A percentile compares a stretch with the other conserved stretches of the same genome.
These are phyloP conservation scores for Heteromyza rotundicornis DNA, from an alignment of 2,888 invertebrate species.

Conservation along the genomic window DNA sequence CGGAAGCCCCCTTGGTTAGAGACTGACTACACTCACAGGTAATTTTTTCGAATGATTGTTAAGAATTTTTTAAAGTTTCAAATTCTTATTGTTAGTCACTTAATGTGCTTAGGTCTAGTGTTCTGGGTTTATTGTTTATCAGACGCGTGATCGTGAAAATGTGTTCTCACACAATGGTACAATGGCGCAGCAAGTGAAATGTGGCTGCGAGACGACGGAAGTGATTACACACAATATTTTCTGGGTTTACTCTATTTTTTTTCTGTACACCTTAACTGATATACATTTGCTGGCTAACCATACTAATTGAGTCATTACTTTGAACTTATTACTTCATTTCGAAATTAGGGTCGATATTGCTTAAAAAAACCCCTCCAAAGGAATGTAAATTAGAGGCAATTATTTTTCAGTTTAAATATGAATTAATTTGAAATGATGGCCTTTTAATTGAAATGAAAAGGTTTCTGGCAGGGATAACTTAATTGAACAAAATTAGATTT, in stretches of 20 bases:
- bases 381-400: background rate
- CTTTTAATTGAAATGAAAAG: too few relatives aligned
- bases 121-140: background rate
- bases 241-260: background rate
- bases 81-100: background rate
- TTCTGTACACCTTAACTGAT: too few relatives aligned
- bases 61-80: background rate
- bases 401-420: background rate
- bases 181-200: too few relatives aligned
- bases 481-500: too few relatives aligned
- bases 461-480: too few relatives aligned
- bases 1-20: slow-evolving; percentile 2
- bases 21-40: background rate
- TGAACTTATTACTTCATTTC: too few relatives aligned
- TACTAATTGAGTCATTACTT: slow-evolving; percentile 1
- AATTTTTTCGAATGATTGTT: slow-evolving; percentile 9
- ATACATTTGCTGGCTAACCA: background rate
- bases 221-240: background rate
- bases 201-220: too few relatives aligned
- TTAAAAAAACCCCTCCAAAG: background rate
- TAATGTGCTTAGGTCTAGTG: background rate
- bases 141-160: slow-evolving; percentile 8
- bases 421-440: background rate
- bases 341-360: too few relatives aligned
- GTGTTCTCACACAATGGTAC: too few relatives aligned